Evolutionary conservation across 1,140 invertebrate genomes (phyloP), one percentile per base, ranked within the genome.

Genomic region (Hypothenemus hampei): DNA sequence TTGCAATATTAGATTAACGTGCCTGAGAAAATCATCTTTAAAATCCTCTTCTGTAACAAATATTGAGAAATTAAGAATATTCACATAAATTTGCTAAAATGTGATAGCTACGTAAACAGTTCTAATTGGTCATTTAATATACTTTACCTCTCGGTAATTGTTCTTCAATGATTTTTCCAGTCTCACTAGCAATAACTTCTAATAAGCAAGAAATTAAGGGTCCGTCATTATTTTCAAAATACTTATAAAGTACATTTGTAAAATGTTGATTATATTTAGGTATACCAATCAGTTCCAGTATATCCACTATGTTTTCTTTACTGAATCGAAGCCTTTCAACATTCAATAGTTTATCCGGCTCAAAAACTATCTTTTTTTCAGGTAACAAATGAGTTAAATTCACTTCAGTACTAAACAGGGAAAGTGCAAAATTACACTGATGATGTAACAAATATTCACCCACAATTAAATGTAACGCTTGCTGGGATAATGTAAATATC

Each of bases 331-430:
- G 3, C 20, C 35, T 1, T 40, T 44, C 41, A 16, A 13, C 54
- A 24, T 4, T 45, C 29, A 13, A 16, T 6, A 15, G 52, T 3
- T 44, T n/a, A 45, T 31, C 31, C 16, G 18, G 41, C 41, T 22
- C 26, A 37, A 40, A 41, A 48, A 33, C 46, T 11, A 43, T 19
- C 35, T 26, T 54, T 24, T 13, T 23, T 18, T 61, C 47, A 8
- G 67, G 69, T 36, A 71, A 62, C 26, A 62, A 57, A 29, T 62
- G 66, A 4, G 64, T 59, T 22, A 59, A 33, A 3, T 77, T 75
- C 47, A 79, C 76, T 65, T 81, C 79, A 11, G 75, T 76, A 51
- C 74, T 68, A 65, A 79, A 79, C 21, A 81, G 72, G 13, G 78
- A 80, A 5, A 79, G 63, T n/a, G 73, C 72, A 58, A 78, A 80